Base-by-base conservation (phyloP, 2,113 vertebrate species). In the Nanorana parkeri region DNA sequence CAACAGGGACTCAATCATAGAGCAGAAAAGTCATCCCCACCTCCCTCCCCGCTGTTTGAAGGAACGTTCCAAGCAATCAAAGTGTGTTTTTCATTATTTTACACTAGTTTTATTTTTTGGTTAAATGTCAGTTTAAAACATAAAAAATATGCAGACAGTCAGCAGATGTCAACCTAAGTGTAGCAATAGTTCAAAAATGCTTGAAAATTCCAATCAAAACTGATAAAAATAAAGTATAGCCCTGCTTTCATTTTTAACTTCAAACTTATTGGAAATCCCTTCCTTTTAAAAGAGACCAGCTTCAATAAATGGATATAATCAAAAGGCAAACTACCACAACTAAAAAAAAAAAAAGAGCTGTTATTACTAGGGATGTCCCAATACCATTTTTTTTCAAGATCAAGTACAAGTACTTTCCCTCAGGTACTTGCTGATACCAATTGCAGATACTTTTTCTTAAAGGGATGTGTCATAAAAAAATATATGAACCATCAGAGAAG, bases 61-160 rank as follows among this genome's bases (percentile, higher is more conserved):
- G 58, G 47, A 41, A 81, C 24, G 32, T 81, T 64, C 58, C 24
- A 29, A 78, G 76, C 17, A 55, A n/a, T 24, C 24, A 47, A 67
- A 81, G 36, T 81, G 56, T 73, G 67, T 64, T 81, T 47, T 78
- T 81, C 79, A 81, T 73, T 81, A 73, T 72, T 64, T 81, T 73
- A 81, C 21, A 69, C 41, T 54, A 63, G 0, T 16, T 81, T 61
- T 17, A 55, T 72, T 81, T 81, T 81, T 64, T 69, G 23, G 16
- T 72, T 63, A 72, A 80, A 72, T 72, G 68, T 23, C 36, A 64
- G 51, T 80, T 69, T 47, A 71, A 72, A 21, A 56, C 2, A 15
- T 54, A 78, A 32, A n/a, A 81, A 81, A 81, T 64, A 64, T 73
- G 68, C 36, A 71, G 54, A 64, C 58, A 72, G 58, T 54, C 79